phyloP scores from a whole-genome alignment of 2,888 invertebrate species.

The Pristionchus entomophagus region DNA sequence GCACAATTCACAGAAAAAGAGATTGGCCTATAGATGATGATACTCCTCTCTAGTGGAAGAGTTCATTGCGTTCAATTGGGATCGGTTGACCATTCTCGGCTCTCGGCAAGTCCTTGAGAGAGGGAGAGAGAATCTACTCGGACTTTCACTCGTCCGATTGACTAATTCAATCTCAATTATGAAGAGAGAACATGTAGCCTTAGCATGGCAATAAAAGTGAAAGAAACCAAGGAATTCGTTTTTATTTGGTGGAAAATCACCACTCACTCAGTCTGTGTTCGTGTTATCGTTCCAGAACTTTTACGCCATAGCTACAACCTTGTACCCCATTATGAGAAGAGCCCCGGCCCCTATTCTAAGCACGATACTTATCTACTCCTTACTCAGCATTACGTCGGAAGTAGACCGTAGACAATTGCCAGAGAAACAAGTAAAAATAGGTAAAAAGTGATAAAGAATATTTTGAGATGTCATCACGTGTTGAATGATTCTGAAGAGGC shows the following conservation, averaged over 20 bases:
- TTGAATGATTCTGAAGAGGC: constrained; percentile 55
- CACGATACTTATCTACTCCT: not conserved
- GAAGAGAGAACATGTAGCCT: not conserved
- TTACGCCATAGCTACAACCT: constrained; percentile 16
- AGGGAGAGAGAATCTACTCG: not conserved
- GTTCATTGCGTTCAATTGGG: not conserved
- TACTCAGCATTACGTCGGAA: not conserved
- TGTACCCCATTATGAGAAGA: constrained; percentile 7
- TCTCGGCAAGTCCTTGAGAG: constrained; percentile 6
- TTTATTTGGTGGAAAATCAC: too few relatives aligned
- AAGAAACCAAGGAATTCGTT: not conserved
- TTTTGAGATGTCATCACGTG: constrained; percentile 55
- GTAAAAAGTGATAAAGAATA: not conserved
- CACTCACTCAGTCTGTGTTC: too few relatives aligned
- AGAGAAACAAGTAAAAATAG: not conserved
- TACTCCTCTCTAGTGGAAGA: too few relatives aligned
- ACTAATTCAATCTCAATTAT: constrained; percentile 27
- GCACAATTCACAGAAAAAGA: too few relatives aligned
- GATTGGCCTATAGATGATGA: too few relatives aligned
- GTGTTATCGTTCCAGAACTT: not conserved
- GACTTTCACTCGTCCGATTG: constrained; percentile 30
- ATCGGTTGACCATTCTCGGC: not conserved
- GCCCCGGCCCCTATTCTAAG: not conserved
- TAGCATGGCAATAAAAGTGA: not conserved
- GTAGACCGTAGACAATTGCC: not conserved